Conservation (phyloP, 2,797 vertebrate genomes). For the Darevskia nairensis region DNA sequence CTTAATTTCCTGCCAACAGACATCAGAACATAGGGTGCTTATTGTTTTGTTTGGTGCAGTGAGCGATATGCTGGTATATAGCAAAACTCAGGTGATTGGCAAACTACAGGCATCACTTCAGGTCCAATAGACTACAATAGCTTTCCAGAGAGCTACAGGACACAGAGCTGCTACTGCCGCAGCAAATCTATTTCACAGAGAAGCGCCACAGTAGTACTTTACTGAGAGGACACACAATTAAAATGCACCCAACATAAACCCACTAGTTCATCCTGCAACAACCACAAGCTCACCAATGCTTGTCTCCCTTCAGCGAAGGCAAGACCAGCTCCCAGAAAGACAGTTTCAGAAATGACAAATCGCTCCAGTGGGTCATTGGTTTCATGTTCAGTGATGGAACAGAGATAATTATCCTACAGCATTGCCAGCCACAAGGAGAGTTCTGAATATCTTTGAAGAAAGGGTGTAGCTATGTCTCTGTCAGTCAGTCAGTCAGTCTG, state of each 20-base stretch:
- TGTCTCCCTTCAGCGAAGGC: neutral
- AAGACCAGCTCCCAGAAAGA: neutral
- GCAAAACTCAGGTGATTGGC: neutral
- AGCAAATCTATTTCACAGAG: neutral
- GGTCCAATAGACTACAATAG: neutral
- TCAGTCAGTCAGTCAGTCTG: too few relatives aligned
- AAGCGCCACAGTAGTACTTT: neutral
- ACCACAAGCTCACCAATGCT: neutral
- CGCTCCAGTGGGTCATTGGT: neutral
- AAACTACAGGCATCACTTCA: neutral
- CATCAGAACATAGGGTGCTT: neutral
- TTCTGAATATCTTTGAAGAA: neutral
- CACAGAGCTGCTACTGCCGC: neutral
- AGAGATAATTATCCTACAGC: neutral
- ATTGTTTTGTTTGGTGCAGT: neutral
- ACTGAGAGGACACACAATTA: neutral
- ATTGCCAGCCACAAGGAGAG: neutral
- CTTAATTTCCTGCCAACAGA: neutral
- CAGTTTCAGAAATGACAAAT: neutral
- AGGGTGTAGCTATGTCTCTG: neutral
- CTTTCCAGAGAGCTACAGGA: neutral
- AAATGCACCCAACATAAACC: neutral
- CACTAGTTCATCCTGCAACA: neutral
- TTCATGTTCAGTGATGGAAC: neutral
- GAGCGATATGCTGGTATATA: neutral